Evolutionary conservation across 2,113 vertebrate genomes (phyloP).

Genomic region (Holacanthus passer): DNA sequence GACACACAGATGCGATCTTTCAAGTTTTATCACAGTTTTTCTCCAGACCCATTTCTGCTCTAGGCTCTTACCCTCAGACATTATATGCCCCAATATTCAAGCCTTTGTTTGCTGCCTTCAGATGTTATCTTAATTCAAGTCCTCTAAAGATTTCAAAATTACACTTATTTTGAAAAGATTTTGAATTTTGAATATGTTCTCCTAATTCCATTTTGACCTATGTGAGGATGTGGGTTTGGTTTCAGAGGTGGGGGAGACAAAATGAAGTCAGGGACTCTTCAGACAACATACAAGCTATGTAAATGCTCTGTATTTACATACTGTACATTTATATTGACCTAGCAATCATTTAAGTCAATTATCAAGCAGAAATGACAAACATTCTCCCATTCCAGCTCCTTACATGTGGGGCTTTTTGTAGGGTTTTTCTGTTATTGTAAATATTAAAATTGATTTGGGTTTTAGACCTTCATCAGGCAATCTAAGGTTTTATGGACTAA

Average conservation of each 20-base stretch:
- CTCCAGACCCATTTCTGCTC: conserved; percentile 12
- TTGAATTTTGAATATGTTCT: background rate
- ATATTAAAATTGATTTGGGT: background rate
- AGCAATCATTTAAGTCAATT: background rate
- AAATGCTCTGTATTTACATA: background rate
- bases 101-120: background rate
- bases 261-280: background rate
- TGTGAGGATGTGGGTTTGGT: background rate
- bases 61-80: background rate
- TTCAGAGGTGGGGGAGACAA: no score
- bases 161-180: background rate
- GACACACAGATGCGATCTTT: conserved; percentile 58
- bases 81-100: background rate
- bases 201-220: background rate
- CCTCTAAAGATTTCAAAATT: background rate
- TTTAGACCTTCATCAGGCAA: background rate
- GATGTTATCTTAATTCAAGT: background rate
- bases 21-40: conserved; percentile 51
- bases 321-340: background rate
- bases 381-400: background rate
- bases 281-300: background rate
- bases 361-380: background rate
- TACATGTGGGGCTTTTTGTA: background rate
- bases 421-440: background rate
- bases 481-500: no score